Percentiles rank a stretch among this genome's conserved stretches.
Evolutionary conservation across 2,797 vertebrate genomes (phyloP).

Genomic region (Notamacropus eugenii): DNA sequence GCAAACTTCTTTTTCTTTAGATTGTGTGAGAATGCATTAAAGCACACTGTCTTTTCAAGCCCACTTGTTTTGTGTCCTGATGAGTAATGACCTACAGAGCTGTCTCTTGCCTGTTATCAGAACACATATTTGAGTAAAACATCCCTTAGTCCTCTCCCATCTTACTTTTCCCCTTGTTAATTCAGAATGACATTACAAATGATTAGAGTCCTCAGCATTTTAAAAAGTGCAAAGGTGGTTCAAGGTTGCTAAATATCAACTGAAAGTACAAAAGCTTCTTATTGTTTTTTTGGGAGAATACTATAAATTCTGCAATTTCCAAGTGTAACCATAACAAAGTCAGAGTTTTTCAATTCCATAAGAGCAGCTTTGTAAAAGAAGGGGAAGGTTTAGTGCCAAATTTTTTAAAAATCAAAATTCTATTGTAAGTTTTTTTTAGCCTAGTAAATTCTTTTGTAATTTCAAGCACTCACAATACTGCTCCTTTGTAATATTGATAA

Average conservation of each 20-base stretch:
- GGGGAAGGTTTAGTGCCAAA: background rate
- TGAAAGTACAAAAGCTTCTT: background rate
- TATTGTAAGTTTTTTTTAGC: background rate
- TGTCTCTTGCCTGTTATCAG: background rate
- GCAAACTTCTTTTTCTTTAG: slow-evolving; percentile 43
- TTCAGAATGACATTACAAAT: background rate
- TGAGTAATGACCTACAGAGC: background rate
- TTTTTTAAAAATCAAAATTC: background rate
- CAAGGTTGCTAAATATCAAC: background rate
- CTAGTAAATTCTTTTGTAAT: background rate
- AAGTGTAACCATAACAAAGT: background rate
- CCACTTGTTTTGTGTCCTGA: background rate
- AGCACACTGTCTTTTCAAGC: background rate
- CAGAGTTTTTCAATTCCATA: background rate
- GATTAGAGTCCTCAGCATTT: background rate
- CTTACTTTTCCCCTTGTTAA: background rate
- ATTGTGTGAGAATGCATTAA: background rate
- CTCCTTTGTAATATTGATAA: background rate
- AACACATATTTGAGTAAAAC: background rate
- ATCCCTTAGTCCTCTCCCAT: too few species aligned
- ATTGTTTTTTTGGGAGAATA: background rate
- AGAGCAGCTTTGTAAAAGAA: background rate
- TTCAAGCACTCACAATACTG: background rate
- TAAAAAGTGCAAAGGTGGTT: background rate
- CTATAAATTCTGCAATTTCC: background rate